phyloP scores from a whole-genome alignment of 1,140 invertebrate genomes.

The Zaprionus kolodkinae region DNA sequence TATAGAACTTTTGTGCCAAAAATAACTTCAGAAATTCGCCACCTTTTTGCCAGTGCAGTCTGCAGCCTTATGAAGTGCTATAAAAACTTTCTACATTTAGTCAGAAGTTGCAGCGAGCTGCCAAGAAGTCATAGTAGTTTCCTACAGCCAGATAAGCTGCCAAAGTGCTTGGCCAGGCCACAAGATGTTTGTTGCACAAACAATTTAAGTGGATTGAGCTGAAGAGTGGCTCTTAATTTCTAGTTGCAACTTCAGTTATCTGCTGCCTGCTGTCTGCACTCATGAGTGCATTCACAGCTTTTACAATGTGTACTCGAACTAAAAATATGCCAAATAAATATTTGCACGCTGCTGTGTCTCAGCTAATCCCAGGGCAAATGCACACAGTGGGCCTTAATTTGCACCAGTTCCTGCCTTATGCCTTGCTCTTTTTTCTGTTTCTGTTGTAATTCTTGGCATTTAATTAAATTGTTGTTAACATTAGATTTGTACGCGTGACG shows the following conservation, averaged over 20 bases:
- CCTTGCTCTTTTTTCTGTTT: neutral
- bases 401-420: constrained; percentile 21
- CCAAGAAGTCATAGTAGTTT: constrained; percentile 13
- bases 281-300: constrained; percentile 15
- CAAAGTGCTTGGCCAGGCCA: constrained; percentile 22
- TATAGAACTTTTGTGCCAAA: neutral
- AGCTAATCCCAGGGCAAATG: constrained; percentile 57
- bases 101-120: neutral
- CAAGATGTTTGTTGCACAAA: neutral
- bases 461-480: constrained; percentile 82
- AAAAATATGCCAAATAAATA: constrained; percentile 61
- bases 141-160: constrained; percentile 14
- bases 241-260: neutral
- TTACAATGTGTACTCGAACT: constrained; percentile 16
- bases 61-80: constrained; percentile 46
- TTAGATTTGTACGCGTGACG: constrained; percentile 71
- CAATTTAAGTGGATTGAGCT: neutral
- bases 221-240: neutral
- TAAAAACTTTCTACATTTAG: constrained; percentile 56
- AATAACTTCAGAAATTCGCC: neutral
- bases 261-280: constrained; percentile 5
- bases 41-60: neutral
- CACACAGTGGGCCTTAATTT: constrained; percentile 48
- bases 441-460: constrained; percentile 33
- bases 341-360: constrained; percentile 36